Conservation (phyloP, 2,888 invertebrate species). For the Luffia ferchaultella region DNA sequence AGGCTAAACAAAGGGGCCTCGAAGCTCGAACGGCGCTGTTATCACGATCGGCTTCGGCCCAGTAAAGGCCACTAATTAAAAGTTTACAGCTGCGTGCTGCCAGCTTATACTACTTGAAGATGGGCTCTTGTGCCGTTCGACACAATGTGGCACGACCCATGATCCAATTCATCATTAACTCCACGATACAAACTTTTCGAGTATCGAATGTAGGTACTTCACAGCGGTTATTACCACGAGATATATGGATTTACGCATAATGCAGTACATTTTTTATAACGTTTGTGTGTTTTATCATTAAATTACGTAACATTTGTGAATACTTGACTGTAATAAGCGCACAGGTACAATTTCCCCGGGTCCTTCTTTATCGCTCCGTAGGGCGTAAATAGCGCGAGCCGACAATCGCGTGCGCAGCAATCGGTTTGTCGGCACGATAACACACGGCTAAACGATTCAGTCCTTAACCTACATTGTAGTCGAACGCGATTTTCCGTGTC, state of each 20-base stretch:
- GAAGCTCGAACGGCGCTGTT: constrained; percentile 20
- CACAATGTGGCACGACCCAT: not conserved
- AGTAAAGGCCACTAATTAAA: constrained; percentile 47
- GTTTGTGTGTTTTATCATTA: no score
- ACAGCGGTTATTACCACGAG: no score
- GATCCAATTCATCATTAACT: not conserved
- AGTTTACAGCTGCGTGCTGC: constrained; percentile 25
- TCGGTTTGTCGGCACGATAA: constrained; percentile 26
- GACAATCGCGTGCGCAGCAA: constrained; percentile 26
- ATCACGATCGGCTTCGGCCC: constrained; percentile 35
- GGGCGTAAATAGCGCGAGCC: constrained; percentile 21
- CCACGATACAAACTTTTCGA: not conserved
- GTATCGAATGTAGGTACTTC: no score
- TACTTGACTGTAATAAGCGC: not conserved
- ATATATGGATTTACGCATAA: no score
- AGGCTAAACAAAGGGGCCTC: not conserved
- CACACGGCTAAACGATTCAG: constrained; percentile 8
- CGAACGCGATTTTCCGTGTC: constrained; percentile 2
- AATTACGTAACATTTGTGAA: no score
- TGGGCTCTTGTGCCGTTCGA: not conserved
- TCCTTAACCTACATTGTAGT: constrained; percentile 6
- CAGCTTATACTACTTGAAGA: not conserved
- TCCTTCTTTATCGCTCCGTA: constrained; percentile 20
- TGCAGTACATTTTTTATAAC: no score
- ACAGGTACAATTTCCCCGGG: not conserved